phyloP scores from a whole-genome alignment of 2,797 vertebrate species.

The Tolypeutes matacus region DNA sequence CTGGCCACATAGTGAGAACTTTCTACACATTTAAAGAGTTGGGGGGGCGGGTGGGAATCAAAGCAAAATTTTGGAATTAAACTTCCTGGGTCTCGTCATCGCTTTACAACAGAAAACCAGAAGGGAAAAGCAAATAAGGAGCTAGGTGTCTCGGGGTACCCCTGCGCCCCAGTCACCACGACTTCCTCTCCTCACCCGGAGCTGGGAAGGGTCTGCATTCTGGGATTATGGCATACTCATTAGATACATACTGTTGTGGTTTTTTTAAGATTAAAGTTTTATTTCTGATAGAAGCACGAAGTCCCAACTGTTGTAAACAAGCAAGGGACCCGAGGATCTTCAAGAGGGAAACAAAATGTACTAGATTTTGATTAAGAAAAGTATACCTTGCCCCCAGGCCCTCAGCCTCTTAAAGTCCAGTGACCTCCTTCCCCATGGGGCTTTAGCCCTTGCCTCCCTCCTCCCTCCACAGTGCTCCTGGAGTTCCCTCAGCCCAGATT shows the following conservation, averaged over 20 bases:
- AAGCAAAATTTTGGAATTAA: conserved; percentile 1
- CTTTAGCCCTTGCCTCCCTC: not conserved
- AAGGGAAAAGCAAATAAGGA: not conserved
- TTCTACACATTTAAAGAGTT: not conserved
- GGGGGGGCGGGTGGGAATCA: too few relatives aligned
- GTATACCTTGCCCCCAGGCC: not conserved
- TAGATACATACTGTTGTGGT: not conserved
- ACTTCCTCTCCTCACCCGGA: not conserved
- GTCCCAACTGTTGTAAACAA: conserved; percentile 9
- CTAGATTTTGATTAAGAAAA: not conserved
- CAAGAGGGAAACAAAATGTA: not conserved
- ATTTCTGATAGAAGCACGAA: conserved; percentile 66
- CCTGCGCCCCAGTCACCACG: not conserved
- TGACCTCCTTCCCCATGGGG: not conserved
- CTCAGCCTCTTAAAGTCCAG: too few relatives aligned
- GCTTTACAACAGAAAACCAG: not conserved
- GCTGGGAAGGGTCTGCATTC: not conserved
- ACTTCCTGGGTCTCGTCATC: not conserved
- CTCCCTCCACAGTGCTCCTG: too few relatives aligned
- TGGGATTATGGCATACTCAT: not conserved
- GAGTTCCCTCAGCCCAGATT: too few relatives aligned
- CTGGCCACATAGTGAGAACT: not conserved
- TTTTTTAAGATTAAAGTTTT: conserved; percentile 67
- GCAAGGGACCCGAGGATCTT: not conserved
- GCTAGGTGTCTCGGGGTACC: not conserved